Base-by-base conservation (phyloP, 2,113 vertebrate species). In the Hylia prasina region DNA sequence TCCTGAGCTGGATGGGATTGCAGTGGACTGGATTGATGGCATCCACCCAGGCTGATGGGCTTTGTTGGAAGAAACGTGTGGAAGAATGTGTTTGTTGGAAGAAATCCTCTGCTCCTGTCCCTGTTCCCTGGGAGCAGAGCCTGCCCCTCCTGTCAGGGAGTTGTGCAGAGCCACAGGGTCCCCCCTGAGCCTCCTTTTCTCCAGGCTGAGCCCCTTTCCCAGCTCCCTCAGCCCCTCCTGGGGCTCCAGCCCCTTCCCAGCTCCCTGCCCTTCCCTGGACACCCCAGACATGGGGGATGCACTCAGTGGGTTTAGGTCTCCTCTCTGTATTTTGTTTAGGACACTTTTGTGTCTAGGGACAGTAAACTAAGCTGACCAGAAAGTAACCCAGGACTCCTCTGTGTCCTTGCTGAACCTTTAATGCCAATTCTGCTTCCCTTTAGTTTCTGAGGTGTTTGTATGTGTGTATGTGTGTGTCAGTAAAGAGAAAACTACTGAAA, bases 261-360 rank as follows among this genome's bases (percentile, higher is more conserved):
- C 56, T 37, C 68, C 1, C 0, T 37, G 45, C 57, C 19, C 40
- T 47, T 0, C 50, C 35, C 60, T 48, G 51, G 35, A 57, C 51
- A 57, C 27, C 48, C 27, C 1, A 4, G 50, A 54, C 0, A 0
- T 2, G 21, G 25, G 11, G 15, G 50, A 17, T 78, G 70, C 51
- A 48, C 63, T 70, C 82, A 37, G 13, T 50, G 56, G 39, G 24
- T 77, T 83, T 65, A 10, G 39, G 11, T 73, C 63, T 78, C 8
- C 72, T 87, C 51, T 45, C 3, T 35, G 17, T 53, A 11, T 53
- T 19, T 19, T 72, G 25, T 80, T 87, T 18, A 50, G 72, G 37
- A 24, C 5, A 1, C n/a, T 85, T 69, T 20, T 40, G 20, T 85
- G 27, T 69, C 22, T 50, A 20, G 37, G 42, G 6, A 13, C 22